Evolutionary conservation across 2,113 vertebrate genomes (phyloP), one percentile per base, ranked within the genome.

Genomic region (Corythornis madagascariensis): DNA sequence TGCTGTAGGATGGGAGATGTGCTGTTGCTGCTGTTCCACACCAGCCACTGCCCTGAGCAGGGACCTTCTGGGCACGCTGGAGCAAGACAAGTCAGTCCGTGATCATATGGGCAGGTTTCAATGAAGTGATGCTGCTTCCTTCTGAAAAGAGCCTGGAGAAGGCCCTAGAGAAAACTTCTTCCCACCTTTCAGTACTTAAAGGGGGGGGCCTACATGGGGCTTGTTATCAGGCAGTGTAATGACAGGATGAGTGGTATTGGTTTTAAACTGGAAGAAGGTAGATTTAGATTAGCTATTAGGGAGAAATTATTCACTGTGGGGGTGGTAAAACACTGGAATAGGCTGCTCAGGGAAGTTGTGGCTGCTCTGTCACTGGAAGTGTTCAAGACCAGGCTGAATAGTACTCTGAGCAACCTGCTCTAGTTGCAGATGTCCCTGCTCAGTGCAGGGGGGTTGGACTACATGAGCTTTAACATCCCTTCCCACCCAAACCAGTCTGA

Each of bases 1-100:
- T 38, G 69, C 55, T 13, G 1, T 1, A 28, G 24, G 28, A n/a
- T 29, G 10, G 18, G 18, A 61, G 56, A 24, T 48, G 60, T 64
- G 24, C 12, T 18, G 65, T n/a, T 40, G 28, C 57, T 63, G 35
- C 38, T 35, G 1, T 10, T 1, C 14, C 2, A 3, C 4, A 13
- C 47, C 28, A 26, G 7, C 29, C 22, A 22, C 25, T 20, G 2
- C 38, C 26, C 28, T 15, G 16, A 19, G 33, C n/a, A 40, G 26
- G 25, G 55, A 22, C 74, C 52, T 20, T 11, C 63, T 59, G 14
- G 29, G 42, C 20, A 4, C 0, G 2, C 18, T 5, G 20, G 5
- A 60, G 45, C 40, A 33, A 19, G 53, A 1, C 2, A 60, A 29
- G 33, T n/a, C 65, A 77, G 25, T n/a, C 24, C 4, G 31, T 2